Evolutionary conservation across 2,797 vertebrate species (phyloP).

Genomic region (Sebastes taczanowskii): DNA sequence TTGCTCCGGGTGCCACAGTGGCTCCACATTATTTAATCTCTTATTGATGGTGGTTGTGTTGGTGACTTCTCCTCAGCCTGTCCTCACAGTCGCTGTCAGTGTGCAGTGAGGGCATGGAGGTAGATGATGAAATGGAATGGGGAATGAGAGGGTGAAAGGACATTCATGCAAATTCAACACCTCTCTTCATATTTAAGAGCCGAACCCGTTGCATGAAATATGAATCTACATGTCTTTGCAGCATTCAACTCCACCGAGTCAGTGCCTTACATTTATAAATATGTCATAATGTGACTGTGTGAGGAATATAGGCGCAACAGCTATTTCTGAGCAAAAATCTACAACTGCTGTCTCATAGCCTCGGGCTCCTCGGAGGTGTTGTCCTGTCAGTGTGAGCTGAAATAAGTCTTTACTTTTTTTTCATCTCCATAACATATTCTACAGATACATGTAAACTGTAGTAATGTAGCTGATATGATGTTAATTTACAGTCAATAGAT

Average conservation of each 20-base stretch:
- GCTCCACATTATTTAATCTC: conserved; percentile 46
- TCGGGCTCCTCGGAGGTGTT: neutral
- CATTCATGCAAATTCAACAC: conserved; percentile 55
- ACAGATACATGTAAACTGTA: too few relatives aligned
- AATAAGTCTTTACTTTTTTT: too few relatives aligned
- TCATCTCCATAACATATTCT: too few relatives aligned
- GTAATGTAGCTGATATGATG: too few relatives aligned
- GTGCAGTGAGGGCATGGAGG: conserved; percentile 44
- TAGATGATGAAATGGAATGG: conserved; percentile 58
- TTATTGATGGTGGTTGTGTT: conserved; percentile 42
- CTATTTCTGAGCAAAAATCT: neutral
- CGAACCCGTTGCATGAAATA: conserved; percentile 33
- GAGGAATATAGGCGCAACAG: neutral
- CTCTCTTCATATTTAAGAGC: conserved; percentile 43
- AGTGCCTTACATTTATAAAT: conserved; percentile 32
- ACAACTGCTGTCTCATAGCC: neutral
- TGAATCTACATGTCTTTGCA: conserved; percentile 45
- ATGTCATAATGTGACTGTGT: conserved; percentile 50
- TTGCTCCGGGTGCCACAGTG: conserved; percentile 4
- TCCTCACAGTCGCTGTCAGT: conserved; percentile 43
- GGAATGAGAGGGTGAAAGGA: conserved; percentile 53
- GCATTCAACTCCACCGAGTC: conserved; percentile 1
- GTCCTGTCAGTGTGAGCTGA: neutral
- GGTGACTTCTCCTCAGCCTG: conserved; percentile 20
- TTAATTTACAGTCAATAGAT: too few relatives aligned